Evolutionary conservation across 2,797 vertebrate species (phyloP).

Genomic region (Telmatherina bonti): DNA sequence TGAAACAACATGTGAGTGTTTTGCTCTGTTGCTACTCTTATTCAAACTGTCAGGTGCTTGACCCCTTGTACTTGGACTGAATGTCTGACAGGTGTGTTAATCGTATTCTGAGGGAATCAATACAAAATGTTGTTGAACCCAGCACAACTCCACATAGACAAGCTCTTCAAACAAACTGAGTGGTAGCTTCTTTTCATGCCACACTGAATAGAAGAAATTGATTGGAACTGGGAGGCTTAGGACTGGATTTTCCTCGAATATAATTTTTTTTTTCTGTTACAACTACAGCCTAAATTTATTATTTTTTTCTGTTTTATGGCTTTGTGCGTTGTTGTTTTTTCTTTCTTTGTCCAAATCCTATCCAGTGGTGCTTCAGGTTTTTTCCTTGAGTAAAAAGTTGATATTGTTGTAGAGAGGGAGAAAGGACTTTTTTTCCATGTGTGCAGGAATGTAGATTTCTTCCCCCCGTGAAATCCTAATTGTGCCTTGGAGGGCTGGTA

Average conservation of each 20-base stretch:
- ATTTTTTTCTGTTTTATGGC: slow-evolving; percentile 69
- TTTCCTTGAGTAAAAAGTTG: slow-evolving; percentile 85
- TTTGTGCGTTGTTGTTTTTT: slow-evolving; percentile 71
- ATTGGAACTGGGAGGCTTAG: slow-evolving; percentile 81
- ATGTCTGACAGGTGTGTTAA: slow-evolving; percentile 70
- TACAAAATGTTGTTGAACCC: slow-evolving; percentile 57
- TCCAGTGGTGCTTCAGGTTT: slow-evolving; percentile 84
- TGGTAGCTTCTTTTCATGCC: slow-evolving; percentile 77
- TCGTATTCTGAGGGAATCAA: slow-evolving; percentile 53
- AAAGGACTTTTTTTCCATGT: slow-evolving; percentile 85
- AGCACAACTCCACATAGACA: slow-evolving; percentile 54
- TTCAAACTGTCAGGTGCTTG: slow-evolving; percentile 47
- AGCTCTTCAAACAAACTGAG: slow-evolving; percentile 80
- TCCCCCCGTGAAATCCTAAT: slow-evolving; percentile 90
- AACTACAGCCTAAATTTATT: slow-evolving; percentile 79
- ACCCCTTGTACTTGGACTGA: slow-evolving; percentile 56
- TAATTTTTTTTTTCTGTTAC: slow-evolving; percentile 79
- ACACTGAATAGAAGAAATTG: slow-evolving; percentile 79
- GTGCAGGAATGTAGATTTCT: slow-evolving; percentile 89
- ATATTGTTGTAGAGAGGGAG: slow-evolving; percentile 82
- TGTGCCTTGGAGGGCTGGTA: slow-evolving; percentile 89
- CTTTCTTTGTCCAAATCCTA: slow-evolving; percentile 83
- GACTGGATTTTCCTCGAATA: slow-evolving; percentile 75
- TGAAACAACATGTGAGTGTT: slow-evolving; percentile 34
- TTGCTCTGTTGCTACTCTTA: slow-evolving; percentile 31